These are phyloP conservation scores for Oreamnos americanus DNA, from an alignment of 2,113 vertebrate genomes.

Conservation along the genomic window DNA sequence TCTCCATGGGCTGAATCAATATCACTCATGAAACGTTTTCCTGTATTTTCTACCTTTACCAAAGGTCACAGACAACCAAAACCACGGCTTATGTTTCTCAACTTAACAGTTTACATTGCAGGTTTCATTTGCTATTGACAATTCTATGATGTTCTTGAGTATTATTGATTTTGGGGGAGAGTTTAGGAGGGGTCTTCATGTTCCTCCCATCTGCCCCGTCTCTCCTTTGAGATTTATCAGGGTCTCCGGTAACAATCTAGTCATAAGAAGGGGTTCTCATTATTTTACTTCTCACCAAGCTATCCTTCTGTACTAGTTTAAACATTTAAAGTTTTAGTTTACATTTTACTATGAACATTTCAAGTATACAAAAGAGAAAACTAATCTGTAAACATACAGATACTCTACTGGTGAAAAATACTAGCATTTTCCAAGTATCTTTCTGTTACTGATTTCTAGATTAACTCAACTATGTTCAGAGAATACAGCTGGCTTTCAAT, in stretches of 20 bases:
- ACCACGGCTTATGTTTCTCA: background rate
- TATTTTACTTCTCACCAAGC: background rate
- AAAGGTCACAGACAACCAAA: background rate
- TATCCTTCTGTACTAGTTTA: background rate
- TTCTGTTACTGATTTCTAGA: constrained; percentile 2
- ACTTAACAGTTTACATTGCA: background rate
- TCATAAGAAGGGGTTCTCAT: background rate
- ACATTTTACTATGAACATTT: background rate
- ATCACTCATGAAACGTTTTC: background rate
- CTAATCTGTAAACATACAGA: background rate
- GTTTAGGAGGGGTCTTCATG: background rate
- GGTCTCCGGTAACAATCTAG: background rate
- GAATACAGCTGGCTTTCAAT: background rate
- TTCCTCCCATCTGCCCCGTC: background rate
- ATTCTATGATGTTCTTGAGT: background rate
- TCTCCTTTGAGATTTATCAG: background rate
- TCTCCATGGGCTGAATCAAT: background rate
- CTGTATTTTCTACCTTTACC: background rate
- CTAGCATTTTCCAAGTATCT: background rate
- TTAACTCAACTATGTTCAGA: background rate
- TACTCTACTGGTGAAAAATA: background rate
- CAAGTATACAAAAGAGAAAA: background rate
- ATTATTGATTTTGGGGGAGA: background rate
- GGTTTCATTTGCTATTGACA: background rate
- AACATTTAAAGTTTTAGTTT: background rate